Percentiles rank a stretch among this genome's conserved stretches.
Evolutionary conservation across 2,888 invertebrate genomes (phyloP).

Genomic region (Platycnemis pennipes): DNA sequence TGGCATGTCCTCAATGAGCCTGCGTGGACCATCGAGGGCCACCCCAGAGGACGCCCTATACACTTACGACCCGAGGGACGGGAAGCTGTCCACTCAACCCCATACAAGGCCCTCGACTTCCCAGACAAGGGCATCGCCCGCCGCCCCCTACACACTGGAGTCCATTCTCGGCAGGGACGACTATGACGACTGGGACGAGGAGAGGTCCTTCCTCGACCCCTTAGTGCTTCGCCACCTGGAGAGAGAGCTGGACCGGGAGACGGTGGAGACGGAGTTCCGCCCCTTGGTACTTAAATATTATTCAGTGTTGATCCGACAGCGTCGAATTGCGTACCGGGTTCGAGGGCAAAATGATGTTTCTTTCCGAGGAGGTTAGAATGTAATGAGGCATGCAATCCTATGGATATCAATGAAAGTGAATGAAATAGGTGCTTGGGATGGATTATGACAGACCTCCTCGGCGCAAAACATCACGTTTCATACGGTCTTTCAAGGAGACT

Average conservation of each 20-base stretch:
- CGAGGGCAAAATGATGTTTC: neutral
- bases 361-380: neutral
- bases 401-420: too few relatives aligned
- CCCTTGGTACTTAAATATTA: constrained; percentile 82
- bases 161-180: constrained; percentile 10
- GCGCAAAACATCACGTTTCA: too few relatives aligned
- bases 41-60: constrained; percentile 46
- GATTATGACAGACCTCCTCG: too few relatives aligned
- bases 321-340: neutral
- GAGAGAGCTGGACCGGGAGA: constrained; percentile 85
- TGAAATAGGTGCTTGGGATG: too few relatives aligned
- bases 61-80: constrained; percentile 24
- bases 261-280: constrained; percentile 86
- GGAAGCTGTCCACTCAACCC: constrained; percentile 33
- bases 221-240: constrained; percentile 85
- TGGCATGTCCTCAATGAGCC: constrained; percentile 28
- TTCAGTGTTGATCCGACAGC: too few relatives aligned
- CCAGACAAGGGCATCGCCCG: constrained; percentile 25
- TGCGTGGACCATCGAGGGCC: constrained; percentile 30
- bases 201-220: constrained; percentile 81
- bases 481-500: too few relatives aligned
- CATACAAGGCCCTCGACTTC: constrained; percentile 57
- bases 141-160: constrained; percentile 13
- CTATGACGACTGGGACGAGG: constrained; percentile 35
- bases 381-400: too few relatives aligned